Conservation (phyloP, 2,888 invertebrate species). For the Limnephilus auricula region DNA sequence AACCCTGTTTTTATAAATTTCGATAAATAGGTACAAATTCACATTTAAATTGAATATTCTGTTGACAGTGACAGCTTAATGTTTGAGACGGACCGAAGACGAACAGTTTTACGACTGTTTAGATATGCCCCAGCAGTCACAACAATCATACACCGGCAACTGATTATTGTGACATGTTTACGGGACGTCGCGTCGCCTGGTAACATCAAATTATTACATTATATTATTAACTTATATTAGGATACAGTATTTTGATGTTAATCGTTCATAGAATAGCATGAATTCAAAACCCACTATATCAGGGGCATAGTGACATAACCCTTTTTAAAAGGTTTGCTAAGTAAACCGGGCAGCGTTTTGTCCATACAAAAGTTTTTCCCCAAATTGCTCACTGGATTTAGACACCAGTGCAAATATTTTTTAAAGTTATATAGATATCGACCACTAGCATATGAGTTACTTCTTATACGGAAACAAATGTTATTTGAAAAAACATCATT, state of each 20-base stretch:
- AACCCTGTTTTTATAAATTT: conserved; percentile 4
- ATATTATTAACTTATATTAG: not conserved
- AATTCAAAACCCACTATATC: not conserved
- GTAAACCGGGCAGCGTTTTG: no score
- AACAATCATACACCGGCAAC: not conserved
- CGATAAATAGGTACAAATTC: not conserved
- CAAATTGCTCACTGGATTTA: no score
- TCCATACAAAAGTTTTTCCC: no score
- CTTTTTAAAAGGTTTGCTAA: not conserved
- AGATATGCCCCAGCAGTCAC: conserved; percentile 8
- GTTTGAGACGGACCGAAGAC: not conserved
- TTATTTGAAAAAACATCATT: no score
- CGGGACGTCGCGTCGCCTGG: not conserved
- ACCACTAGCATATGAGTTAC: no score
- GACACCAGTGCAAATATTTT: no score
- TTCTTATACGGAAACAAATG: no score
- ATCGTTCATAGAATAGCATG: not conserved
- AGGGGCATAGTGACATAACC: not conserved
- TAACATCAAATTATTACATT: not conserved
- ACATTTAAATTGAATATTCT: not conserved
- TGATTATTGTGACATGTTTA: conserved; percentile 41
- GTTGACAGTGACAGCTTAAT: conserved; percentile 27
- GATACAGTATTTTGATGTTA: not conserved
- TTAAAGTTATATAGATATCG: no score
- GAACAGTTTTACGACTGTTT: not conserved